phyloP scores from a whole-genome alignment of 1,140 invertebrate genomes.

The Zaprionus lachaisei region DNA sequence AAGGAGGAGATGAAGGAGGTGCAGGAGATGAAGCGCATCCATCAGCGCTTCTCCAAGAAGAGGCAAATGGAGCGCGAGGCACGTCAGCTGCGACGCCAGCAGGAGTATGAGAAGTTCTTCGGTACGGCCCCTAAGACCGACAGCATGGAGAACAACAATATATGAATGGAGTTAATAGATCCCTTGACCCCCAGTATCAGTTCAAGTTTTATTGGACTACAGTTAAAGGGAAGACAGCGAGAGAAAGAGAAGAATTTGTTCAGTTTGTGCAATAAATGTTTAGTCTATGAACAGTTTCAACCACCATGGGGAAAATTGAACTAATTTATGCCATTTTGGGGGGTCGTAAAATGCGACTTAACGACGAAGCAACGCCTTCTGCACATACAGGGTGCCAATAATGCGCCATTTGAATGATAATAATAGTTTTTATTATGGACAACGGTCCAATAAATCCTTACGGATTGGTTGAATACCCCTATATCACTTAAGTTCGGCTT shows the following conservation, averaged over 20 bases:
- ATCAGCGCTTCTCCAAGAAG: conserved; percentile 90
- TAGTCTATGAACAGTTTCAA: conserved; percentile 45
- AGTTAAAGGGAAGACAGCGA: conserved; percentile 9
- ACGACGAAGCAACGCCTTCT: conserved; percentile 46
- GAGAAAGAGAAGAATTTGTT: conserved; percentile 11
- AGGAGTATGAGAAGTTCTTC: conserved; percentile 83
- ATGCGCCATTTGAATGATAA: conserved; percentile 76
- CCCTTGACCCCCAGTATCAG: conserved; percentile 35
- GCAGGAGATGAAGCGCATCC: conserved; percentile 94
- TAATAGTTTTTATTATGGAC: conserved; percentile 66
- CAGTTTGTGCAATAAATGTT: conserved; percentile 49
- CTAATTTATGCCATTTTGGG: conserved; percentile 23
- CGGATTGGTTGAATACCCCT: background rate
- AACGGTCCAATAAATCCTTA: conserved; percentile 57
- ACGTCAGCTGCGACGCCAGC: conserved; percentile 62
- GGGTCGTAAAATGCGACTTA: conserved; percentile 60
- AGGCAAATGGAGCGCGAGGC: conserved; percentile 85
- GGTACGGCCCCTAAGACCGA: conserved; percentile 60
- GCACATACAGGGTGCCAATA: conserved; percentile 40
- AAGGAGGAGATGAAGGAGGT: conserved; percentile 97
- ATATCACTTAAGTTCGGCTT: conserved; percentile 2
- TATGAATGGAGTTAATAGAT: conserved; percentile 23
- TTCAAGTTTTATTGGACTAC: conserved; percentile 75
- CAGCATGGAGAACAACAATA: conserved; percentile 68
- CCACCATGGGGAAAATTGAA: conserved; percentile 21